phyloP scores from a whole-genome alignment of 1,140 invertebrate genomes.

The Samia ricini region DNA sequence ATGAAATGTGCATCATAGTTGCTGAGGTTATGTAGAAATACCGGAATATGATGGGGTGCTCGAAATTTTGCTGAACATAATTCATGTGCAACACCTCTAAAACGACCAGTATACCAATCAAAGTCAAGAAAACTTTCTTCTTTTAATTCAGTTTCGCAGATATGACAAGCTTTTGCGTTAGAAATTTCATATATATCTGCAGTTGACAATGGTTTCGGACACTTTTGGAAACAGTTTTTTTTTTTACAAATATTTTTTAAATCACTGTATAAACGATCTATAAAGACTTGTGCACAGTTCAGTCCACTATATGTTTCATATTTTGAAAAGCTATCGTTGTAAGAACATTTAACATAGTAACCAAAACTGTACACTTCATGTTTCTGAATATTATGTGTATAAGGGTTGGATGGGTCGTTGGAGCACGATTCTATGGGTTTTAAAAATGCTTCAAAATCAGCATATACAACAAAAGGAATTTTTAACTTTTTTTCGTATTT shows the following conservation, averaged over 20 bases:
- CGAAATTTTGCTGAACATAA: too few species aligned
- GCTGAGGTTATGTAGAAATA: conserved; percentile 10
- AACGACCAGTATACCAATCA: too few species aligned
- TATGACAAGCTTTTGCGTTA: conserved; percentile 10
- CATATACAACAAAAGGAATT: conserved; percentile 39
- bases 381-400: conserved; percentile 37
- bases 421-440: conserved; percentile 30
- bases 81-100: too few species aligned
- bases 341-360: conserved; percentile 56
- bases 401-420: conserved; percentile 24
- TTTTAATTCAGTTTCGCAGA: conserved; percentile 14
- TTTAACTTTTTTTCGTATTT: conserved; percentile 37
- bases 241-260: conserved; percentile 33
- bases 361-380: conserved; percentile 52
- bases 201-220: conserved; percentile 27
- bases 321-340: conserved; percentile 46
- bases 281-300: conserved; percentile 45
- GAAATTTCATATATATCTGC: too few species aligned
- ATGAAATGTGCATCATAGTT: too few species aligned
- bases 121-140: too few species aligned
- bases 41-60: too few species aligned
- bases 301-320: conserved; percentile 37
- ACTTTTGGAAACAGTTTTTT: conserved; percentile 38
- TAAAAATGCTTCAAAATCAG: conserved; percentile 51
- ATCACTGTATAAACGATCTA: conserved; percentile 30